Evolutionary conservation across 2,113 vertebrate genomes (phyloP).

Genomic region (Emydocephalus ijimae): DNA sequence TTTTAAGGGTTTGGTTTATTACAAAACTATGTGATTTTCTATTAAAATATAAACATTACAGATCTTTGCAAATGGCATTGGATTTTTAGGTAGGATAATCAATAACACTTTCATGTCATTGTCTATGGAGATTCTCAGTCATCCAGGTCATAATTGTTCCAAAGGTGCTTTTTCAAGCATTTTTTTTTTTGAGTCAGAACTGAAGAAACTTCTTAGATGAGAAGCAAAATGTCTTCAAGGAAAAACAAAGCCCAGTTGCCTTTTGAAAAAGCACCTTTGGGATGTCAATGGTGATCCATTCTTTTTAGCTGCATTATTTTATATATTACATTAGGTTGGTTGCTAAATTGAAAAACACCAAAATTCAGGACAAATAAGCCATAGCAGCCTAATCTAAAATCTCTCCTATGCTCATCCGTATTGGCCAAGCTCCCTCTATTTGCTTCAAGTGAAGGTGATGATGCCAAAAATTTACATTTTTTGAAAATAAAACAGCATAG

Average conservation of each 20-base stretch:
- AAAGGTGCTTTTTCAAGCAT: neutral
- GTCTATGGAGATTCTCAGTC: neutral
- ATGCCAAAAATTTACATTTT: neutral
- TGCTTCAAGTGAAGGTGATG: neutral
- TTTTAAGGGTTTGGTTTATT: neutral
- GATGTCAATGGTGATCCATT: neutral
- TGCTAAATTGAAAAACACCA: neutral
- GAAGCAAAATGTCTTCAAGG: too few relatives aligned
- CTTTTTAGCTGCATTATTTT: neutral
- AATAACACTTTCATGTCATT: neutral
- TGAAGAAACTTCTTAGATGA: too few relatives aligned
- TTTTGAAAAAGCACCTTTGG: too few relatives aligned
- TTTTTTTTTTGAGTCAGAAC: too few relatives aligned
- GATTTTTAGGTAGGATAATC: neutral
- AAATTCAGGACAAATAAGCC: neutral
- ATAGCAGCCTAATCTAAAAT: neutral
- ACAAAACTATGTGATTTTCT: neutral
- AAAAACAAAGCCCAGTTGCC: too few relatives aligned
- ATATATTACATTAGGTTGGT: neutral
- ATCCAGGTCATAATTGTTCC: neutral
- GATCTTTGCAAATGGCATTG: neutral
- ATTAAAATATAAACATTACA: neutral
- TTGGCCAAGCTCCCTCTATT: neutral
- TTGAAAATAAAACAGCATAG: neutral
- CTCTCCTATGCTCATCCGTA: neutral